These are phyloP conservation scores for Notarius quadriscutis DNA, from an alignment of 2,113 vertebrate species.

Conservation along the genomic window DNA sequence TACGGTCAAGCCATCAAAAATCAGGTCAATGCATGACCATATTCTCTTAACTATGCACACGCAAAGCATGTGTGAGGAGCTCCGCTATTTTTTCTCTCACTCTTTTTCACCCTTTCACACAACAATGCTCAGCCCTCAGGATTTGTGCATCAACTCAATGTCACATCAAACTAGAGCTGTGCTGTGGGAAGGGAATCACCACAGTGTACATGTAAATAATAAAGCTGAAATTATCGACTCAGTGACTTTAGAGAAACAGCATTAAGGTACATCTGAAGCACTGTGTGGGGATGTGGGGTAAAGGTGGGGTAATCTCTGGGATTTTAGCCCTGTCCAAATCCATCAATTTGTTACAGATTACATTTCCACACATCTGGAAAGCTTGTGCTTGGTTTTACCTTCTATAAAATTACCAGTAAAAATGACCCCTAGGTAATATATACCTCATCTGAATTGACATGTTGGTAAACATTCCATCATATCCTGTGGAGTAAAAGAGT, in stretches of 20 bases:
- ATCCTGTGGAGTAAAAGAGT: neutral
- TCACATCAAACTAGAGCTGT: constrained; percentile 37
- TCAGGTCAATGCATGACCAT: no score
- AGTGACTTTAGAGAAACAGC: neutral
- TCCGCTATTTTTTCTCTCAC: neutral
- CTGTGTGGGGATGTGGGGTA: neutral
- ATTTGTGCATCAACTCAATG: constrained; percentile 53
- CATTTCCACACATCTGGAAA: neutral
- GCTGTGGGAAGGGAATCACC: constrained; percentile 45
- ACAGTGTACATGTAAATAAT: constrained; percentile 42
- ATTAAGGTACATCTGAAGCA: neutral
- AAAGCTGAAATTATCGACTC: neutral
- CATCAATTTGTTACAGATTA: neutral
- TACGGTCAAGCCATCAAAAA: no score
- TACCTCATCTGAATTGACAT: neutral
- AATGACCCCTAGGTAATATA: neutral
- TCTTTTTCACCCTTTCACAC: constrained; percentile 38
- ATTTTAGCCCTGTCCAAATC: neutral
- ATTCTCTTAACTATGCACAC: no score
- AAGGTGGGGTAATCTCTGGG: neutral
- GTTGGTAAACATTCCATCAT: neutral
- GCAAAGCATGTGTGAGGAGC: no score
- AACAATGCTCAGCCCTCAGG: constrained; percentile 52
- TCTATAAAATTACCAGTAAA: neutral
- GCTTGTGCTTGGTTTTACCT: neutral